A percentile compares a stretch with the other conserved stretches of the same genome.
phyloP scores from a whole-genome alignment of 2,797 vertebrate genomes.

The Vireo griseus region DNA sequence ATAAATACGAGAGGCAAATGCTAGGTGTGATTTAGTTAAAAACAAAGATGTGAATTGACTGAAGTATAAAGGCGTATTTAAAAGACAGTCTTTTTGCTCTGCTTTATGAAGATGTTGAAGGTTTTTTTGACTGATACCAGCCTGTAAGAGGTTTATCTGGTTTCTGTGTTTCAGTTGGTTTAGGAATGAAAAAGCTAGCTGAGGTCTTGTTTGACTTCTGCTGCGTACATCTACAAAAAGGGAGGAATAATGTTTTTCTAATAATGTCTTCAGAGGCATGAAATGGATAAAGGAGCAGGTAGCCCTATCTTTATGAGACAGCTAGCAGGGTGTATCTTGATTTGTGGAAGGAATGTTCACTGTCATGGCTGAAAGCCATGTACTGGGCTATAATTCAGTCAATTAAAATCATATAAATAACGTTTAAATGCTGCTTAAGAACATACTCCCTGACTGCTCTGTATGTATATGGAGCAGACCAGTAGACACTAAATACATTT shows the following conservation, averaged over 20 bases:
- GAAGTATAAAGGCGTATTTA: not conserved
- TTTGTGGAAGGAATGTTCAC: slow-evolving; percentile 11
- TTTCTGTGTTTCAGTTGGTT: not conserved
- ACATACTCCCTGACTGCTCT: not conserved
- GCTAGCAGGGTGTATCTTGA: not conserved
- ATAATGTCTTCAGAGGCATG: not conserved
- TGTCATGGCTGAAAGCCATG: not conserved
- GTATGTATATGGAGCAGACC: not conserved
- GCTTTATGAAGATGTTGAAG: not conserved
- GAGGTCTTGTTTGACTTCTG: not conserved
- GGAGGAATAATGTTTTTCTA: slow-evolving; percentile 39
- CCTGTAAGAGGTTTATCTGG: not conserved
- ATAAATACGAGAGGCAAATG: not conserved
- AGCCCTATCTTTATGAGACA: slow-evolving; percentile 4
- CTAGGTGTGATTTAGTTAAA: not conserved
- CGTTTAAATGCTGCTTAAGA: not conserved
- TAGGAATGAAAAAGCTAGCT: not conserved
- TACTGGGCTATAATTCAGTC: slow-evolving; percentile 2
- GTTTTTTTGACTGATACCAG: not conserved
- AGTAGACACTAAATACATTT: not conserved
- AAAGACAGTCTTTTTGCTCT: not conserved
- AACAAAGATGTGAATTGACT: not conserved
- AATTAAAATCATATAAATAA: slow-evolving; percentile 39
- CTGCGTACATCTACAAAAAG: not conserved
- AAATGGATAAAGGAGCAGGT: slow-evolving; percentile 24